These are phyloP conservation scores for Anguilla anguilla DNA, from an alignment of 2,797 vertebrate genomes.

Conservation along the genomic window DNA sequence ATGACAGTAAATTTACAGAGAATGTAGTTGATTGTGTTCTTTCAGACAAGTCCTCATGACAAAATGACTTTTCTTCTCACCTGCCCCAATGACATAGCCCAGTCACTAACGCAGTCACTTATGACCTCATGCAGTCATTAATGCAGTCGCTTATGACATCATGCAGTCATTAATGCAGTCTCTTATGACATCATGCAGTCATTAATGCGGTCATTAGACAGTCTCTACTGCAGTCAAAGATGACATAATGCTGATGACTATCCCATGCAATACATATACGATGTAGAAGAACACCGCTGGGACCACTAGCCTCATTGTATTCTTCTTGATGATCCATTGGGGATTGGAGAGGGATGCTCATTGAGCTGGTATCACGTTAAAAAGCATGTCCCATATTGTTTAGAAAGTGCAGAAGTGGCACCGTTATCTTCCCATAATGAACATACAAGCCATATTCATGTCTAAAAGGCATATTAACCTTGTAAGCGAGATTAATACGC, in stretches of 20 bases:
- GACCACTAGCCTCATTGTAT: background rate
- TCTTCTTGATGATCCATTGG: background rate
- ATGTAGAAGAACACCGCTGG: background rate
- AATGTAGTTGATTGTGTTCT: background rate
- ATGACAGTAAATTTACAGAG: background rate
- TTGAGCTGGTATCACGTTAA: background rate
- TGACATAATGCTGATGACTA: background rate
- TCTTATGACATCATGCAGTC: background rate
- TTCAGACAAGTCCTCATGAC: background rate
- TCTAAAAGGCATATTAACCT: slow-evolving; percentile 4
- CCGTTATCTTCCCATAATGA: background rate
- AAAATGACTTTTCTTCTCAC: background rate
- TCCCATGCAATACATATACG: background rate
- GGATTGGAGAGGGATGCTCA: background rate
- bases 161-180: background rate
- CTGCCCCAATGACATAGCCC: background rate
- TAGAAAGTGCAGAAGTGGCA: background rate
- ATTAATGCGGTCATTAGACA: background rate
- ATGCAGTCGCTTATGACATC: background rate
- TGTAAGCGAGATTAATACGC: background rate
- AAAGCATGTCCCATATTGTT: background rate
- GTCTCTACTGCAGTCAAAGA: background rate
- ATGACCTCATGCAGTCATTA: background rate
- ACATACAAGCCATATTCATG: background rate
- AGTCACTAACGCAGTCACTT: background rate